Conservation (phyloP, 64 coral and sea anemone species). For the Dendrophyllia cribrosa region DNA sequence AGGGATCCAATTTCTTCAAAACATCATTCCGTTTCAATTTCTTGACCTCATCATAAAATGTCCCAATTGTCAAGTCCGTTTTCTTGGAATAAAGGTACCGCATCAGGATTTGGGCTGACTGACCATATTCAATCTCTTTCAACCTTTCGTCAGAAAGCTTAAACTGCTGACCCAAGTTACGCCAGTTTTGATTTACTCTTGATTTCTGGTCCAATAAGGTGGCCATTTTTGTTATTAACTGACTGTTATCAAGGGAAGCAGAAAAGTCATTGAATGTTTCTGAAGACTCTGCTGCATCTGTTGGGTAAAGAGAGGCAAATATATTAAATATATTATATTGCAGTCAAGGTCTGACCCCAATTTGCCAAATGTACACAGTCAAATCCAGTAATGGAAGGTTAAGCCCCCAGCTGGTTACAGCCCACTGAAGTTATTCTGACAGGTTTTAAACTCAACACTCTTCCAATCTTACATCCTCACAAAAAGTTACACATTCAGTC, state of each 20-base stretch:
- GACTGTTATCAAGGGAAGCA: background rate
- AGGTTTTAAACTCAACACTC: too few relatives aligned
- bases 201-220: conserved; percentile 15
- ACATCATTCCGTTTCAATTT: conserved; percentile 1
- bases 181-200: background rate
- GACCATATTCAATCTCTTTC: conserved; percentile 22
- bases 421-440: too few relatives aligned
- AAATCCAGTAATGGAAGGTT: too few relatives aligned
- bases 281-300: conserved; percentile 21
- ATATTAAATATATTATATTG: background rate
- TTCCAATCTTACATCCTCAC: too few relatives aligned
- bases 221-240: background rate
- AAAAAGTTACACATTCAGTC: too few relatives aligned
- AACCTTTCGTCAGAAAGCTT: background rate
- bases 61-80: background rate
- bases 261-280: conserved; percentile 8
- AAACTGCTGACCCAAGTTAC: background rate
- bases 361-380: too few relatives aligned
- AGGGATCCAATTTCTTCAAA: background rate
- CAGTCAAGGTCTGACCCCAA: too few relatives aligned
- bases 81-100: background rate
- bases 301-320: background rate
- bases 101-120: background rate
- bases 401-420: too few relatives aligned
- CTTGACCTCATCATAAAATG: background rate